Evolutionary conservation across 2,888 invertebrate species (phyloP).

Genomic region (Himalopsyche japonica): DNA sequence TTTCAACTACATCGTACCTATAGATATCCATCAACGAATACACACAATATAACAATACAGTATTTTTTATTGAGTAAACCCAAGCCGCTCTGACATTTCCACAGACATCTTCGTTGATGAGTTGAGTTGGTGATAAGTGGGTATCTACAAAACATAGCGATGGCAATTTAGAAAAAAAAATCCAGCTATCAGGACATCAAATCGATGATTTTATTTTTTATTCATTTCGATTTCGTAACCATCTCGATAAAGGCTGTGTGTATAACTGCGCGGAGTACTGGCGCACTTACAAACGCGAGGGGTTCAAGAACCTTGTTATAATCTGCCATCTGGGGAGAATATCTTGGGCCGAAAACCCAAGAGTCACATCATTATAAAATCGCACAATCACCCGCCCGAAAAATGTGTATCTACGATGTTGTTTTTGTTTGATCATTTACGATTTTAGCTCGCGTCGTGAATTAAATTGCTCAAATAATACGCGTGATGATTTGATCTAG

Average conservation of each 20-base stretch:
- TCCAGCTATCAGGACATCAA: not conserved
- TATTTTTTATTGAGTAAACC: too few species aligned
- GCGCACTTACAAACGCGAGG: not conserved
- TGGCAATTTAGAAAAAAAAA: too few species aligned
- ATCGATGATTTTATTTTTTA: not conserved
- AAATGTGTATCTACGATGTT: not conserved
- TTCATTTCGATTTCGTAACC: not conserved
- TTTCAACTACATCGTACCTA: too few species aligned
- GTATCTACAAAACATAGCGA: too few species aligned
- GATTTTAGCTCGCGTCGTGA: not conserved
- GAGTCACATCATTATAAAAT: not conserved
- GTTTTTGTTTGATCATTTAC: not conserved
- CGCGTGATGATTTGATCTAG: not conserved
- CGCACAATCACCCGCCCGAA: not conserved
- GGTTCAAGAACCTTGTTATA: not conserved
- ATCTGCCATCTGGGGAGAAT: not conserved
- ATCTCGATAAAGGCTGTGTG: not conserved
- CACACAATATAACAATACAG: too few species aligned
- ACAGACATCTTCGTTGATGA: too few species aligned
- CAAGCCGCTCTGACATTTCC: too few species aligned
- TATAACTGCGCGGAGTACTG: not conserved
- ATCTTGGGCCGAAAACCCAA: not conserved
- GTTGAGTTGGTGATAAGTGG: too few species aligned
- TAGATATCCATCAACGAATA: too few species aligned
- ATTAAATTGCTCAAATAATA: not conserved